Evolutionary conservation across 1,140 invertebrate species (phyloP).

Genomic region (Drosophila bocki): DNA sequence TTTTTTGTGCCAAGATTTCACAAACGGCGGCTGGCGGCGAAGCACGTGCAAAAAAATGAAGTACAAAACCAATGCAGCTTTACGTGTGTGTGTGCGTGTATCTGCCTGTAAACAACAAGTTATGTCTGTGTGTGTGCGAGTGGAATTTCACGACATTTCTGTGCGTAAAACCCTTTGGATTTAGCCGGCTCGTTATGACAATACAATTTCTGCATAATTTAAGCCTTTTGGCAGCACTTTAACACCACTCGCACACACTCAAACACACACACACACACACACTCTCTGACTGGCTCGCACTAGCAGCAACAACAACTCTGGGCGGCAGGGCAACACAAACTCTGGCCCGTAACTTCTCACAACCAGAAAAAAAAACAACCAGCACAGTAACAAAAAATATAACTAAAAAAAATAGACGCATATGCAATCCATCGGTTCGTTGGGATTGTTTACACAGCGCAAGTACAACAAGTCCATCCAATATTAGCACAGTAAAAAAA

Average conservation of each 20-base stretch:
- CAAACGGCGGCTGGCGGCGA: neutral
- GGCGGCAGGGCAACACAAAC: constrained; percentile 17
- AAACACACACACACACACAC: constrained; percentile 25
- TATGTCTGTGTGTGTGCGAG: constrained; percentile 1
- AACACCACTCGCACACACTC: constrained; percentile 4
- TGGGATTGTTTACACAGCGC: constrained; percentile 25
- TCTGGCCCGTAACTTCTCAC: neutral
- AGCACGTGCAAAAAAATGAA: constrained; percentile 16
- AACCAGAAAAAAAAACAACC: neutral
- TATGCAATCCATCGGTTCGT: neutral
- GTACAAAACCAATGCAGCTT: constrained; percentile 7
- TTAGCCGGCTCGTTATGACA: neutral
- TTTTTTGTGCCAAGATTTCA: neutral
- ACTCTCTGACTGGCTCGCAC: neutral
- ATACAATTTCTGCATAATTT: neutral
- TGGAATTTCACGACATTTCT: neutral
- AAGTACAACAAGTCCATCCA: neutral
- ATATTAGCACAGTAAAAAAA: constrained; percentile 65
- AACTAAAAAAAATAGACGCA: constrained; percentile 29
- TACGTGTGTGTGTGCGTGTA: neutral
- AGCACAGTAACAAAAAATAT: constrained; percentile 36
- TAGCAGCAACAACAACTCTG: constrained; percentile 22
- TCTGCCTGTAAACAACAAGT: constrained; percentile 41
- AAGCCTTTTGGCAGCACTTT: constrained; percentile 3
- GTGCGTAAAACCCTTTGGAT: neutral